A percentile compares a stretch with the other conserved stretches of the same genome.
These are phyloP conservation scores for Melieria crassipennis DNA, from an alignment of 2,888 invertebrate genomes.

Conservation along the genomic window DNA sequence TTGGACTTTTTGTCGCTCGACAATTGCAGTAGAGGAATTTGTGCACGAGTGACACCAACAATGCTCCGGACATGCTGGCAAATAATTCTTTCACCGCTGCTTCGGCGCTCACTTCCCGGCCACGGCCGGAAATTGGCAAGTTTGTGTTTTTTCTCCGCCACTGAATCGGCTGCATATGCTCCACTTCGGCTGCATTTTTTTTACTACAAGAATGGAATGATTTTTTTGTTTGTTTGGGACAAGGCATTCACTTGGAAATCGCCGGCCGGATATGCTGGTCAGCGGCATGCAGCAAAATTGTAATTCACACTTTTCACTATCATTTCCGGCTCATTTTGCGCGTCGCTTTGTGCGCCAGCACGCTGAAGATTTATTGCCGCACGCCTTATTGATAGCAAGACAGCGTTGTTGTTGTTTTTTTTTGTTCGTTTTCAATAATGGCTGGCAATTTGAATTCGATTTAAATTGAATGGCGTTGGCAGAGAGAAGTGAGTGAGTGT, in stretches of 20 bases:
- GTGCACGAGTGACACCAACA: conserved; percentile 56
- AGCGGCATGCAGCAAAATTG: conserved; percentile 44
- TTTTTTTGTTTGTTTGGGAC: conserved; percentile 21
- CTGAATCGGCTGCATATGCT: conserved; percentile 58
- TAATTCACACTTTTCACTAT: conserved; percentile 44
- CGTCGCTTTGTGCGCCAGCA: conserved; percentile 46
- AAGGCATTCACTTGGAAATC: conserved; percentile 39
- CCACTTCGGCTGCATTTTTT: conserved; percentile 26
- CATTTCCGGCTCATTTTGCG: conserved; percentile 47
- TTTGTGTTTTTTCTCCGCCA: conserved; percentile 46
- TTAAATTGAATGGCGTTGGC: no score
- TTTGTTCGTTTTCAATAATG: no score
- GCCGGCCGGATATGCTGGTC: conserved; percentile 50
- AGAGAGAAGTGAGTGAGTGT: no score
- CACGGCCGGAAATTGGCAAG: conserved; percentile 58
- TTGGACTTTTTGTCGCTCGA: conserved; percentile 19
- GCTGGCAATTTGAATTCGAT: no score
- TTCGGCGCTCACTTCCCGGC: not conserved
- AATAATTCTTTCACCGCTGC: conserved; percentile 44
- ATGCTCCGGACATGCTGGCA: conserved; percentile 61
- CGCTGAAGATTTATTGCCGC: conserved; percentile 56
- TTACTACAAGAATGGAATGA: conserved; percentile 24
- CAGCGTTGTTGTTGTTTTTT: not conserved
- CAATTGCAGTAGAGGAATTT: conserved; percentile 50
- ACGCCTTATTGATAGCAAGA: conserved; percentile 57